Evolutionary conservation across 37 sponge, comb jelly and placozoan species (phyloP), one percentile per base, ranked within the genome.

Genomic region (Crambe crambe): DNA sequence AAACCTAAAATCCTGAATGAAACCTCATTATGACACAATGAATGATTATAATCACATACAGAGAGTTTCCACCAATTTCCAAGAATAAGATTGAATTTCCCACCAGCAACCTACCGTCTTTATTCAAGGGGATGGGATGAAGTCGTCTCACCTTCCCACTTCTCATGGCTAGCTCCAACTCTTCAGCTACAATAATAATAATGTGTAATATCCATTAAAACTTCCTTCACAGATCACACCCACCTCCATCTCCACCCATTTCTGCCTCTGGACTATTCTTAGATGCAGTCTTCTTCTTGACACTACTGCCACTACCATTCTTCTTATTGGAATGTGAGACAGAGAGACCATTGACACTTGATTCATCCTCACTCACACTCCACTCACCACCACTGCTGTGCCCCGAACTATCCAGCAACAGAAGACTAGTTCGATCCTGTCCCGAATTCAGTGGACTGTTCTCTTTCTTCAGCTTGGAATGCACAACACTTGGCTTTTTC

Each of bases 81-180:
- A 47, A 6, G 10, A 47, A 12, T 47, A 47, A 12, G 12, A 12
- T 47, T 6, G 51, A 47, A 47, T 12, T 12, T 47, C 51, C 51
- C 12, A 47, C 12, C 51, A 47, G 10, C 51, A 15, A 15, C 82
- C 58, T 38, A 92, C 92, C 92, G 51, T 92, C 92, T 21, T 83
- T 65, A 30, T 87, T 67, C 38, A 92, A n/a, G 26, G 92, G 85
- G 26, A 92, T 92, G 15, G 88, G 77, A 56, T 92, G 92, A 15
- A 92, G 72, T 29, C 85, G 37, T 20, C 85, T 71, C 0, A 87
- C 88, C 34, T 72, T 72, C 1, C 82, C 68, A 29, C 77, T 80
- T 37, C 77, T 61, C 59, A 71, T 81, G 38, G 67, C 76, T 2
- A 76, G 76, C 42, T 76, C 76, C 76, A 76, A 60, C 76, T 88